Evolutionary conservation across 1,140 invertebrate species (phyloP).

Genomic region (Harlomillsia oculata): DNA sequence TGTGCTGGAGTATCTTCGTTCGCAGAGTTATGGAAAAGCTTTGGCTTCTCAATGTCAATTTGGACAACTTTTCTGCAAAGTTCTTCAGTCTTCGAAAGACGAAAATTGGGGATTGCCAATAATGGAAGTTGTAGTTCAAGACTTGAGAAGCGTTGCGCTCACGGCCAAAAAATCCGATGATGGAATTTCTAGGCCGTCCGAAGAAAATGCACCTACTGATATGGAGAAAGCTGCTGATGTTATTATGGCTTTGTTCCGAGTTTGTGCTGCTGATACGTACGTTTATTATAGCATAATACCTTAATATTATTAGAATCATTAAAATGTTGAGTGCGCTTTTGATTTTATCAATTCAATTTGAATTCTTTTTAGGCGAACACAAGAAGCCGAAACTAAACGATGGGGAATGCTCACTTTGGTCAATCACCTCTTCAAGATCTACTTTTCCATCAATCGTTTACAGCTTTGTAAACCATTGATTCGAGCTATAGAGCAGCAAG

Average conservation of each 20-base stretch:
- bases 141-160: slow-evolving; percentile 72
- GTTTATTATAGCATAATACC: slow-evolving; percentile 27
- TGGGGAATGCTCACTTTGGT: slow-evolving; percentile 92
- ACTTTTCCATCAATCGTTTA: slow-evolving; percentile 92
- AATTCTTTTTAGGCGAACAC: slow-evolving; percentile 50
- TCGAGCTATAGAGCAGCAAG: slow-evolving; percentile 79
- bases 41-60: slow-evolving; percentile 67
- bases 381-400: slow-evolving; percentile 81
- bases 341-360: background rate
- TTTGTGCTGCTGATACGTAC: slow-evolving; percentile 88
- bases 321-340: background rate
- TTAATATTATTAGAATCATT: slow-evolving; percentile 8
- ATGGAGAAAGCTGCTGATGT: slow-evolving; percentile 67
- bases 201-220: slow-evolving; percentile 41
- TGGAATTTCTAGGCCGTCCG: slow-evolving; percentile 33
- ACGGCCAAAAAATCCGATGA: slow-evolving; percentile 53
- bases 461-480: slow-evolving; percentile 95
- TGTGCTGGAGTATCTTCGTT: slow-evolving; percentile 52
- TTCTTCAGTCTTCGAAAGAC: slow-evolving; percentile 79
- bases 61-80: slow-evolving; percentile 67
- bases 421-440: slow-evolving; percentile 96
- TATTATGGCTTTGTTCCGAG: slow-evolving; percentile 86
- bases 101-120: slow-evolving; percentile 92
- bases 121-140: slow-evolving; percentile 78
- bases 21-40: slow-evolving; percentile 61